Evolutionary conservation across 2,797 vertebrate genomes (phyloP), one percentile per base, ranked within the genome.

Genomic region (Cossypha heuglini): DNA sequence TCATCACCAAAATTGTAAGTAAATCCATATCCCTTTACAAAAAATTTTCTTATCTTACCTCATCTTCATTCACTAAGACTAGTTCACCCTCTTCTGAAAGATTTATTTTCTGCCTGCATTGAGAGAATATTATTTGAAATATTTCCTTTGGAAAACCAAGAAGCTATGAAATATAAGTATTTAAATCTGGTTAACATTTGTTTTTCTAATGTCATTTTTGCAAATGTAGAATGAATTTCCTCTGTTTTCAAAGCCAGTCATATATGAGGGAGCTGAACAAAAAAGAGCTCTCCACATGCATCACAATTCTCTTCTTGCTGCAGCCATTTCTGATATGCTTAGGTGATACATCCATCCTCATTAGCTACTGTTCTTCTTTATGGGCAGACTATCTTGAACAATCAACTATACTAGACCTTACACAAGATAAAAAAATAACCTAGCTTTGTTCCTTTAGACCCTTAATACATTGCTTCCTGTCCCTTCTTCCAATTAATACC

Each of bases 271-370:
- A 88, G 38, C 43, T 45, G 90, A 95, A 96, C 82, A 94, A 96
- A 94, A 89, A 86, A 86, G 91, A 94, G 16, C 48, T 66, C 86
- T 91, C 52, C 54, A 35, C 73, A 95, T 96, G 85, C 55, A 95
- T 96, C 96, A 95, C 97, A 96, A 96, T 97, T 97, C 94, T 93
- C 82, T 93, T 90, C 46, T 93, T 87, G 75, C 79, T 88, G 74
- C 86, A 95, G 82, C 84, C 16, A 19, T 95, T 97, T 98, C 95
- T 24, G 93, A 86, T 71, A 67, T 37, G 63, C 90, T 97, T 97
- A 97, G 96, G 93, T 94, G 95, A 92, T 91, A n/a, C 96, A 98
- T 97, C 96, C 88, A 95, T 97, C 96, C 96, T 98, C 89, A 94
- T 98, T 97, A 97, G 12, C n/a, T 73, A 35, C 62, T 88, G 59